A percentile compares a stretch with the other conserved stretches of the same genome.
These are phyloP conservation scores for Gnathonemus longibarbis DNA, from an alignment of 2,113 vertebrate genomes.

Conservation along the genomic window DNA sequence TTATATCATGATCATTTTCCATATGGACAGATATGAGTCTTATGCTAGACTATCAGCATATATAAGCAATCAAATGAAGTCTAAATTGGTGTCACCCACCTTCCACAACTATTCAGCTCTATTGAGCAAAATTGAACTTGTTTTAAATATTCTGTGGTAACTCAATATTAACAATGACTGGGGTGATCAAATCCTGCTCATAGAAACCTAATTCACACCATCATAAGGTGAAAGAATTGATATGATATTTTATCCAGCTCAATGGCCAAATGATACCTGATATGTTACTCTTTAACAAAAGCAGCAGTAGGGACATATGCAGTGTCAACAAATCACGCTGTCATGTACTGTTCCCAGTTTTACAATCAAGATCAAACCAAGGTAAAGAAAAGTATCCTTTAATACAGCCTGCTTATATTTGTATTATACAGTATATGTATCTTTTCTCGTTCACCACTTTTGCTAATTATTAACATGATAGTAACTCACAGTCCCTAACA, in stretches of 20 bases:
- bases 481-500: not conserved
- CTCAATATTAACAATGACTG: no score
- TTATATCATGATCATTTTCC: no score
- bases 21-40: no score
- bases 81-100: not conserved
- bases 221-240: no score
- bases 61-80: not conserved
- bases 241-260: no score
- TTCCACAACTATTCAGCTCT: not conserved
- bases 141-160: not conserved
- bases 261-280: not conserved
- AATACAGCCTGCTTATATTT: not conserved
- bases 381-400: not conserved
- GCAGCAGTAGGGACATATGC: not conserved
- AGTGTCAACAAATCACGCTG: not conserved
- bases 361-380: not conserved
- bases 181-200: no score
- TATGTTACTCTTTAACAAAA: not conserved
- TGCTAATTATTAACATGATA: not conserved
- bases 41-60: no score
- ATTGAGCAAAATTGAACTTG: not conserved
- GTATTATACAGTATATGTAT: not conserved
- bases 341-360: not conserved
- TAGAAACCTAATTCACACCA: no score
- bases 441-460: not conserved